Evolutionary conservation across 2,888 invertebrate genomes (phyloP).

Genomic region (Heliothis peltigera): DNA sequence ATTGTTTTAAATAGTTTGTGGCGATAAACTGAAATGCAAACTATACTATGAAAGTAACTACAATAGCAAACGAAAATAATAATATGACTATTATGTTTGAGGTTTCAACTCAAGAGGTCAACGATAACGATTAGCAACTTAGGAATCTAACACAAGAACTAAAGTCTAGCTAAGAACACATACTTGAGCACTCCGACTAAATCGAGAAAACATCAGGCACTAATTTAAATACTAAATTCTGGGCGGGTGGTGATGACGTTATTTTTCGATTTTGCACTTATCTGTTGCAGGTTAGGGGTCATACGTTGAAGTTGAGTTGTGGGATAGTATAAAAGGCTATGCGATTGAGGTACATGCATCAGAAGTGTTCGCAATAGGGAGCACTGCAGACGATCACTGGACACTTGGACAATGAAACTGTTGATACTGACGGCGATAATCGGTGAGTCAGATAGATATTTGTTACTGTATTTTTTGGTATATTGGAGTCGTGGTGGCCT

Average conservation of each 20-base stretch:
- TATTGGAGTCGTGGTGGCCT: too few relatives aligned
- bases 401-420: slow-evolving; percentile 72
- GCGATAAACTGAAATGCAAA: too few relatives aligned
- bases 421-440: slow-evolving; percentile 79
- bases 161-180: not conserved
- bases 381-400: slow-evolving; percentile 50
- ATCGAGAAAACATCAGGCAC: not conserved
- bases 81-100: not conserved
- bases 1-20: too few relatives aligned
- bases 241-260: not conserved
- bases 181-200: not conserved
- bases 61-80: not conserved
- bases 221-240: not conserved
- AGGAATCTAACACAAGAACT: not conserved
- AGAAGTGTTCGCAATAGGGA: slow-evolving; percentile 75
- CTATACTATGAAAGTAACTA: not conserved
- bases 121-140: not conserved
- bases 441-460: too few relatives aligned
- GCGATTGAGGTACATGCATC: slow-evolving; percentile 16
- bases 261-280: slow-evolving; percentile 3
- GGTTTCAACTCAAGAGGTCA: not conserved
- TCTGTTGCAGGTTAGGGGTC: slow-evolving; percentile 18
- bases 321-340: slow-evolving; percentile 74
- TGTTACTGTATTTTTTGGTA: too few relatives aligned
- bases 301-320: not conserved